Conservation (phyloP, 2,113 vertebrate genomes). For the Chaetodon auriga region DNA sequence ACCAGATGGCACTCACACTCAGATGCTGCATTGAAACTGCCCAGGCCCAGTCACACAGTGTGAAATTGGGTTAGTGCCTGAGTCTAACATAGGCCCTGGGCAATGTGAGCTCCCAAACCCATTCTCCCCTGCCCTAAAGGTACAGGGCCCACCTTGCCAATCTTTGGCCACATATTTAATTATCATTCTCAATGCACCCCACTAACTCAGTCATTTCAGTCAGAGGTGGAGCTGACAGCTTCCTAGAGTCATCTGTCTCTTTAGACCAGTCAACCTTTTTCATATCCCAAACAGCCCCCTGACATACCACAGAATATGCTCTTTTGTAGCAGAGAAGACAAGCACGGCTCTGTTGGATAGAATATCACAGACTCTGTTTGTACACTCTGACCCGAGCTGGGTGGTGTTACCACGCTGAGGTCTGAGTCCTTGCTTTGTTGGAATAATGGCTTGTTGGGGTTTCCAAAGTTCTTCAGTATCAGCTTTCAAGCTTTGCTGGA, state of each 20-base stretch:
- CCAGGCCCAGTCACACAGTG: conserved; percentile 81
- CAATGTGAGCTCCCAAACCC: conserved; percentile 75
- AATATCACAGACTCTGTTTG: conserved; percentile 61
- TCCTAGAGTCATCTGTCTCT: conserved; percentile 56
- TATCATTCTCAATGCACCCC: conserved; percentile 73
- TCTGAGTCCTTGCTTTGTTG: conserved; percentile 59
- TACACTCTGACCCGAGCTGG: conserved; percentile 42
- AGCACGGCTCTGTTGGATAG: conserved; percentile 49
- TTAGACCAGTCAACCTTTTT: conserved; percentile 47
- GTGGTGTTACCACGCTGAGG: conserved; percentile 60
- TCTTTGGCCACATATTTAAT: conserved; percentile 79
- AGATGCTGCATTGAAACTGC: conserved; percentile 78
- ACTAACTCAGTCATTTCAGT: conserved; percentile 69
- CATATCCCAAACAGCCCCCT: conserved; percentile 43
- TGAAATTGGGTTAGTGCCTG: conserved; percentile 88
- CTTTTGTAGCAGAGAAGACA: conserved; percentile 42
- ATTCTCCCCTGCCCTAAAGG: conserved; percentile 77
- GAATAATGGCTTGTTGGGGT: conserved; percentile 56
- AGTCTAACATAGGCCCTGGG: conserved; percentile 78
- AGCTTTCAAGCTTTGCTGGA: conserved; percentile 60
- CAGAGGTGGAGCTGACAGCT: conserved; percentile 64
- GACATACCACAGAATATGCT: conserved; percentile 54
- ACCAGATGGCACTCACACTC: conserved; percentile 85
- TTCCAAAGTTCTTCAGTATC: conserved; percentile 60
- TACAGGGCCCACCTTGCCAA: conserved; percentile 75